phyloP scores from a whole-genome alignment of 1,140 invertebrate genomes.

The Scaptomyza graminum region DNA sequence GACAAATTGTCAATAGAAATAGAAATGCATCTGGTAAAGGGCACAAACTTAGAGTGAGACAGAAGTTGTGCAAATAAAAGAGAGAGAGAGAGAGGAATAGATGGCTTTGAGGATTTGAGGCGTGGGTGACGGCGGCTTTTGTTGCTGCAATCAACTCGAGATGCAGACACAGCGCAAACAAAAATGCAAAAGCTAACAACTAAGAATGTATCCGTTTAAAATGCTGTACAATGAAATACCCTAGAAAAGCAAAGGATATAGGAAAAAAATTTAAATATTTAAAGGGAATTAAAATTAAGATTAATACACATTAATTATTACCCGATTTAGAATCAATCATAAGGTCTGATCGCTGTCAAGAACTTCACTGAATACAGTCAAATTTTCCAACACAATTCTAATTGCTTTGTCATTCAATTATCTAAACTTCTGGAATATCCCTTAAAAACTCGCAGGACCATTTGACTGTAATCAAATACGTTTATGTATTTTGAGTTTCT shows the following conservation, averaged over 20 bases:
- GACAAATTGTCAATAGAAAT: slow-evolving; percentile 60
- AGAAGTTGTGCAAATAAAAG: not conserved
- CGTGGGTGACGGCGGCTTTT: slow-evolving; percentile 24
- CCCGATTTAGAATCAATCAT: too few species aligned
- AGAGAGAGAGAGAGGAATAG: not conserved
- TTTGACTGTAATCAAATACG: not conserved
- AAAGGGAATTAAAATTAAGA: too few species aligned
- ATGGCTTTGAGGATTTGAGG: slow-evolving; percentile 6
- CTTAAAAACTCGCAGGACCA: not conserved
- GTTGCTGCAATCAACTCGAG: slow-evolving; percentile 72
- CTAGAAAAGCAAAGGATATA: not conserved
- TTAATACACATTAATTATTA: too few species aligned
- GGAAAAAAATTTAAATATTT: too few species aligned
- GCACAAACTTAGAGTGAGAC: not conserved
- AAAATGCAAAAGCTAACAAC: slow-evolving; percentile 67
- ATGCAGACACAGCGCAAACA: slow-evolving; percentile 71
- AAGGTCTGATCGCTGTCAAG: too few species aligned
- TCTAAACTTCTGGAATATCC: too few species aligned
- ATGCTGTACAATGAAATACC: slow-evolving; percentile 1
- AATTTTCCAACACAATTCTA: too few species aligned
- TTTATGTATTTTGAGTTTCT: not conserved
- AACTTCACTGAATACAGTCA: too few species aligned
- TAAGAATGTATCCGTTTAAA: not conserved
- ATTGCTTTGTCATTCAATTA: too few species aligned
- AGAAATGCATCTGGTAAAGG: slow-evolving; percentile 16